These are phyloP conservation scores for Dascyllus trimaculatus DNA, from an alignment of 2,113 vertebrate genomes.

Conservation along the genomic window DNA sequence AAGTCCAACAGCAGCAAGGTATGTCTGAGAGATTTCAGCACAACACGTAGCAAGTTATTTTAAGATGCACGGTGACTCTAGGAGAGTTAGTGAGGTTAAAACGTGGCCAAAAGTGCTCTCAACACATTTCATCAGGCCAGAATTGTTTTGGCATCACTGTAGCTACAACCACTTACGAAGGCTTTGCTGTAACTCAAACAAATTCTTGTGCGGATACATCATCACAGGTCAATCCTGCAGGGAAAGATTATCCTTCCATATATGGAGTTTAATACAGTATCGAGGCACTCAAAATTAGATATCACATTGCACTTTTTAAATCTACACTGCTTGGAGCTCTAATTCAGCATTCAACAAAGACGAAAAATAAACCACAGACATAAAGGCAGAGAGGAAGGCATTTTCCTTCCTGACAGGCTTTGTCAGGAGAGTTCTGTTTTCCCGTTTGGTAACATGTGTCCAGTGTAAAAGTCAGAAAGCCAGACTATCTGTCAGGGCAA, in stretches of 20 bases:
- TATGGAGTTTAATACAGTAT: conserved; percentile 44
- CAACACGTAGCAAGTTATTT: conserved; percentile 64
- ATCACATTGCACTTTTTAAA: neutral
- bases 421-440: neutral
- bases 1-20: conserved; percentile 52
- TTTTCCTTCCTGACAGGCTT: neutral
- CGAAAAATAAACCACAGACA: neutral
- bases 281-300: neutral
- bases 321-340: neutral
- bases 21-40: conserved; percentile 56
- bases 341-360: conserved; percentile 9
- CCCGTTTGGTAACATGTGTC: neutral
- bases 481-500: conserved; percentile 10
- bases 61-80: conserved; percentile 49
- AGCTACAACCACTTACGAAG: conserved; percentile 44
- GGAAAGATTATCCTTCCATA: conserved; percentile 47
- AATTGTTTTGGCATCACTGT: conserved; percentile 41
- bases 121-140: conserved; percentile 37
- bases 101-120: conserved; percentile 52
- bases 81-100: conserved; percentile 58
- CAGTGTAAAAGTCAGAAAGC: conserved; percentile 12
- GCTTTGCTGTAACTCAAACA: conserved; percentile 56
- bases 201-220: conserved; percentile 63
- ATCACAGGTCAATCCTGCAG: conserved; percentile 26
- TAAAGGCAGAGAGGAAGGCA: neutral